Evolutionary conservation across 2,888 invertebrate species (phyloP), one percentile per base, ranked within the genome.

Genomic region (Teleogryllus oceanicus): DNA sequence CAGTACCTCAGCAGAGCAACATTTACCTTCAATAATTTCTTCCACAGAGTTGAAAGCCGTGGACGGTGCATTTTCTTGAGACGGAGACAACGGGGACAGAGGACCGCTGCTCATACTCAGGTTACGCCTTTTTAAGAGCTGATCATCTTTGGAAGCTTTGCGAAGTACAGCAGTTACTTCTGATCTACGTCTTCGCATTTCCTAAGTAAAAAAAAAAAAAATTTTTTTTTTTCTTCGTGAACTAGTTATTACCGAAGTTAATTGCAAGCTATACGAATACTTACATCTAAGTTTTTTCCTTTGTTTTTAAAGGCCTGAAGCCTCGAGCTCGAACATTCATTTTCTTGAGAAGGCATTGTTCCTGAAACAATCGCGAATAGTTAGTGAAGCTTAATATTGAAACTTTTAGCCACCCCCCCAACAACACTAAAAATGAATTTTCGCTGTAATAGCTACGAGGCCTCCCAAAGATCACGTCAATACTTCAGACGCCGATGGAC

Each of bases 121-220:
- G 84, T 98, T 97, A 80, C 98, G 90, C 24, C 96, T 90, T 87
- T 99, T 99, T 80, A 94, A 91, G 74, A 99, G 88, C 86, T 97
- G 97, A 84, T 98, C 97, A 87, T 98, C 97, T 84, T 98, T 94
- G 80, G 94, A 94, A 21, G 95, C 94, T 88, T 98, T 98, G 20
- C 99, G 91, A 51, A 99, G 89, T 83, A 98, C 96, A 3, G 99
- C 93, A 3, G 94, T 94, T 77, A 95, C 92, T 87, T 98, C 97
- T 81, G 92, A 94, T 80, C 99, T 91, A 83, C 97, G 92, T 83
- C 96, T 91, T 78, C 98, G 92, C 86, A 97, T 93, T 84, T 96
- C 96, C 96, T 96, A 82, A 76, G 80, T 81, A 82, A 83, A 24
- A 62, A 82, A 11, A 50, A 2, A n/a, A n/a, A n/a, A n/a, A n/a